Evolutionary conservation across 1,140 invertebrate genomes (phyloP).

Genomic region (Psilanteris sp.): DNA sequence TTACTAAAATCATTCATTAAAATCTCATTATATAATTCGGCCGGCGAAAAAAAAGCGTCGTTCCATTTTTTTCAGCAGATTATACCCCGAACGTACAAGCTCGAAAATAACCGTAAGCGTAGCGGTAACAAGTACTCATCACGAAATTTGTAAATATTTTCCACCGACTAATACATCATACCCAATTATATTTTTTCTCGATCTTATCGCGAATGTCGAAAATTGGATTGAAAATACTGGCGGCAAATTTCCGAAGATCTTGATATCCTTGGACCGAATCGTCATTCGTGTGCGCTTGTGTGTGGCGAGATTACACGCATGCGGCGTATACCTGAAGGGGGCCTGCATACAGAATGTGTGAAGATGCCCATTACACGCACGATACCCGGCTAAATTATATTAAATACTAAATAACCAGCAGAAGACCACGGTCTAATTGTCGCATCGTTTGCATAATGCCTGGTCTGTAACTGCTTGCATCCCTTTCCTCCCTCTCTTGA

Average conservation of each 20-base stretch:
- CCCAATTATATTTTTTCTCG: constrained; percentile 54
- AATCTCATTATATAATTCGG: constrained; percentile 50
- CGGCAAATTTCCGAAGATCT: constrained; percentile 54
- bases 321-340: constrained; percentile 41
- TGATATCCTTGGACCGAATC: constrained; percentile 52
- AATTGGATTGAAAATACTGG: constrained; percentile 54
- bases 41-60: not conserved
- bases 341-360: constrained; percentile 31
- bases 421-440: constrained; percentile 75
- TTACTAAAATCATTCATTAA: constrained; percentile 57
- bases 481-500: constrained; percentile 48
- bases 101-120: constrained; percentile 34
- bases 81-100: constrained; percentile 43
- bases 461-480: constrained; percentile 63
- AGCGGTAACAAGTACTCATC: constrained; percentile 20
- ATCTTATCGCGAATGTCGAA: constrained; percentile 46
- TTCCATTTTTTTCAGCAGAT: constrained; percentile 31
- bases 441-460: constrained; percentile 76
- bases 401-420: constrained; percentile 72
- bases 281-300: constrained; percentile 25
- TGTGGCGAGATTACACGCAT: too few species aligned
- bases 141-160: constrained; percentile 48
- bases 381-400: constrained; percentile 68
- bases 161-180: constrained; percentile 37
- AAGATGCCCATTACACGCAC: constrained; percentile 59